phyloP scores from a whole-genome alignment of 1,140 invertebrate species.

The Mya arenaria region DNA sequence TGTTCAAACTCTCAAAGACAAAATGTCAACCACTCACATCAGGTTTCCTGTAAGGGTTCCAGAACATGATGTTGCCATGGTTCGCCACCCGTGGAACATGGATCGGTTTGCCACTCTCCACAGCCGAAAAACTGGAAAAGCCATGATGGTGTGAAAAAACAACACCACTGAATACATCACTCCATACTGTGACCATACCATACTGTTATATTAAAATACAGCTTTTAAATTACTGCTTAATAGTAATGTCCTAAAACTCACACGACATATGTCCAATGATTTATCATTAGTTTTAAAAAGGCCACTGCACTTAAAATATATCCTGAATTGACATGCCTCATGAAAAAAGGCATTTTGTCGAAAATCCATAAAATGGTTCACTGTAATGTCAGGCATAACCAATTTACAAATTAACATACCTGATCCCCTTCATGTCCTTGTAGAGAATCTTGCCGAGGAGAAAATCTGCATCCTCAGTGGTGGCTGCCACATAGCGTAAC shows the following conservation, averaged over 20 bases:
- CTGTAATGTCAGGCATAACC: too few species aligned
- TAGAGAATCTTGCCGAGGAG: constrained; percentile 77
- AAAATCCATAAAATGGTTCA: too few species aligned
- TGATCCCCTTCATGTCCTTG: constrained; percentile 79
- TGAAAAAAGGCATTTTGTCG: too few species aligned
- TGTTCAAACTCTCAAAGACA: too few species aligned
- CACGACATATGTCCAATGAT: too few species aligned
- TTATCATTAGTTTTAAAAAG: too few species aligned
- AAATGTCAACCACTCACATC: too few species aligned
- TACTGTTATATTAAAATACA: neutral
- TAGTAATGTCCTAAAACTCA: too few species aligned
- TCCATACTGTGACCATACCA: neutral
- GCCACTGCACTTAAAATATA: too few species aligned
- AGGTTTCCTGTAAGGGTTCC: constrained; percentile 75
- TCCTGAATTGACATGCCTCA: too few species aligned
- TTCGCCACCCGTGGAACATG: constrained; percentile 79
- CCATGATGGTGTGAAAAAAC: neutral
- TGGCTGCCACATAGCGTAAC: constrained; percentile 78
- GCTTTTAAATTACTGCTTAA: too few species aligned
- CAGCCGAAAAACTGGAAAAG: constrained; percentile 75
- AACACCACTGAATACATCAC: too few species aligned
- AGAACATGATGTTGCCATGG: constrained; percentile 80
- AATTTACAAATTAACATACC: constrained; percentile 69
- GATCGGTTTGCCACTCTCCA: constrained; percentile 78
- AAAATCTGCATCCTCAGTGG: constrained; percentile 78